Percentiles rank a stretch among this genome's conserved stretches.
Evolutionary conservation across 2,113 vertebrate species (phyloP).

Genomic region (Mesocricetus auratus): DNA sequence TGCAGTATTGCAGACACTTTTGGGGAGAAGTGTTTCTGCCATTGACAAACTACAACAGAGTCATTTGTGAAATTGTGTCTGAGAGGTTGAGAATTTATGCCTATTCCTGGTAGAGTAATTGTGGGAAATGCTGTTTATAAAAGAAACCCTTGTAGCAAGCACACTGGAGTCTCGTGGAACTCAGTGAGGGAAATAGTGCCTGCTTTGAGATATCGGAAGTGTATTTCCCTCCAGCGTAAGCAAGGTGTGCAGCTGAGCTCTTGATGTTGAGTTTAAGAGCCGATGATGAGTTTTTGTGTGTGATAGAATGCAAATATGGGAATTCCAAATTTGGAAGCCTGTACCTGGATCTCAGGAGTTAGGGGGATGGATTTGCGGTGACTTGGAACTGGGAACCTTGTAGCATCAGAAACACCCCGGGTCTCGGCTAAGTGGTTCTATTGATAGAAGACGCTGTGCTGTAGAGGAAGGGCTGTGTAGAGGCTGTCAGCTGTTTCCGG

Average conservation of each 20-base stretch:
- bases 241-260: slow-evolving; percentile 17
- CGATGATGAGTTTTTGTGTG: slow-evolving; percentile 69
- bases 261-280: slow-evolving; percentile 58
- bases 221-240: slow-evolving; percentile 33
- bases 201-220: background rate
- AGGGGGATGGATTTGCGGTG: slow-evolving; percentile 52
- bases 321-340: slow-evolving; percentile 70
- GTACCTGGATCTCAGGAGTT: slow-evolving; percentile 50
- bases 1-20: background rate
- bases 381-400: slow-evolving; percentile 20
- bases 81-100: slow-evolving; percentile 27
- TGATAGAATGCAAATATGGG: slow-evolving; percentile 42
- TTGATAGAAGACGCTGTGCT: slow-evolving; percentile 41
- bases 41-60: background rate
- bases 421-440: slow-evolving; percentile 62
- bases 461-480: slow-evolving; percentile 20
- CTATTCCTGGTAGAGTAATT: background rate
- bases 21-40: slow-evolving; percentile 23
- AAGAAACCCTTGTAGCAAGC: slow-evolving; percentile 43
- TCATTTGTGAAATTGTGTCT: slow-evolving; percentile 50
- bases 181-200: slow-evolving; percentile 16
- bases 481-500: slow-evolving; percentile 9
- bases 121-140: slow-evolving; percentile 45
- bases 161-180: background rate
- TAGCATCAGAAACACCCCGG: slow-evolving; percentile 65